Evolutionary conservation across 2,113 vertebrate genomes (phyloP), one percentile per base, ranked within the genome.

Genomic region (Menura novaehollandiae): DNA sequence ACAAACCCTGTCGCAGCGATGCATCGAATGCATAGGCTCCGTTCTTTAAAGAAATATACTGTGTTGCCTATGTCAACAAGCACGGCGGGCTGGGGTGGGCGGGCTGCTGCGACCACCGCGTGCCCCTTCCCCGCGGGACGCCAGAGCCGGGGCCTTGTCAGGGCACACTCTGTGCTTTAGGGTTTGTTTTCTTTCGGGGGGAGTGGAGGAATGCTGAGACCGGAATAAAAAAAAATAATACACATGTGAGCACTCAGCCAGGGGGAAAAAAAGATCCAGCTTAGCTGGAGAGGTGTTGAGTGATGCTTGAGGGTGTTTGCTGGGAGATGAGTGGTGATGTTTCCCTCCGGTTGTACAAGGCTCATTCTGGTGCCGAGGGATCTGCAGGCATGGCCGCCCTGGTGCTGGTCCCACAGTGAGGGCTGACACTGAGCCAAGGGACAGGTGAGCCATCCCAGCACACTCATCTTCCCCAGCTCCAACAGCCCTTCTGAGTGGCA

Each of bases 31-130:
- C 95, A 91, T 95, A 92, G 74, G 92, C 91, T 93, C 35, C 26
- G 51, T 15, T 74, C 77, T 84, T 93, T 95, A 93, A 62, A 95
- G 96, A 89, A 94, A 88, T 96, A 89, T 89, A 92, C 92, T 81
- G 85, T 13, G 6, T 37, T 23, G 33, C 35, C 5, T 83, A 53
- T 55, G 72, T 94, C 93, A 96, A 96, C 94, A 95, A 90, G 94
- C 83, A 67, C 33, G n/a, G 47, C 4, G 27, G 73, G 71, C 83
- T 66, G 77, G 41, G 85, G 62, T 13, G 8, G 71, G 64, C 94
- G 33, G 82, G 78, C 78, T 44, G 88, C 90, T 30, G 94, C 52
- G 91, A 93, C 86, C 93, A 91, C 83, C 44, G 67, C 71, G 52
- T 87, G 73, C 47, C 94, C 93, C 71, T 43, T 7, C 83, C 4